A percentile compares a stretch with the other conserved stretches of the same genome.
These are phyloP conservation scores for Varroa destructor DNA, from an alignment of 1,140 invertebrate genomes.

Conservation along the genomic window DNA sequence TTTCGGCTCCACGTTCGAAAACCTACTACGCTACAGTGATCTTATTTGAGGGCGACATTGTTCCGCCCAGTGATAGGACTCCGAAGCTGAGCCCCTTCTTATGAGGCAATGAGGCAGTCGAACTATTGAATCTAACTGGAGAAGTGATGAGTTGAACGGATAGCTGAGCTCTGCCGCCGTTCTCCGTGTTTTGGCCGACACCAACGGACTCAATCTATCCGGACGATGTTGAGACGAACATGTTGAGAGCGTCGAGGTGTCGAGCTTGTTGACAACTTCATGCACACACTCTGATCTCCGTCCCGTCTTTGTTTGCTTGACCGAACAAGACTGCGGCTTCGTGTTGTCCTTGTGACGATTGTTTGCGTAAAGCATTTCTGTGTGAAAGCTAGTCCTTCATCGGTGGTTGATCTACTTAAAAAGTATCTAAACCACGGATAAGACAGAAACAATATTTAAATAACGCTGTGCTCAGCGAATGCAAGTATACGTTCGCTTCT, in stretches of 20 bases:
- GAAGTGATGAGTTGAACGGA: slow-evolving; percentile 26
- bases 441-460: too few species aligned
- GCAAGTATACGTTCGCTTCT: too few species aligned
- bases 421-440: too few species aligned
- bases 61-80: slow-evolving; percentile 14
- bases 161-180: slow-evolving; percentile 12
- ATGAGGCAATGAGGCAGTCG: slow-evolving; percentile 19
- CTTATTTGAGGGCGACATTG: slow-evolving; percentile 21
- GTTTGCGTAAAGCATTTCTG: too few species aligned
- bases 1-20: not conserved
- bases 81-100: slow-evolving; percentile 6
- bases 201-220: too few species aligned
- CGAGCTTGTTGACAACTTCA: slow-evolving; percentile 15
- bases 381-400: too few species aligned
- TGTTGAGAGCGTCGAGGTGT: slow-evolving; percentile 11
- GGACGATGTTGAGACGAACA: too few species aligned
- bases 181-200: too few species aligned
- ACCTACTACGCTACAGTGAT: slow-evolving; percentile 20
- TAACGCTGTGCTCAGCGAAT: too few species aligned
- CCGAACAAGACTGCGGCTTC: too few species aligned
- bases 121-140: not conserved
- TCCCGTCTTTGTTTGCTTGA: not conserved
- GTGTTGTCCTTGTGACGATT: too few species aligned
- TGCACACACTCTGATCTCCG: slow-evolving; percentile 23
- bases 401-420: too few species aligned